phyloP scores from a whole-genome alignment of 37 sponge, comb jelly and placozoan genomes.

The Diacarnus erythraeanus region DNA sequence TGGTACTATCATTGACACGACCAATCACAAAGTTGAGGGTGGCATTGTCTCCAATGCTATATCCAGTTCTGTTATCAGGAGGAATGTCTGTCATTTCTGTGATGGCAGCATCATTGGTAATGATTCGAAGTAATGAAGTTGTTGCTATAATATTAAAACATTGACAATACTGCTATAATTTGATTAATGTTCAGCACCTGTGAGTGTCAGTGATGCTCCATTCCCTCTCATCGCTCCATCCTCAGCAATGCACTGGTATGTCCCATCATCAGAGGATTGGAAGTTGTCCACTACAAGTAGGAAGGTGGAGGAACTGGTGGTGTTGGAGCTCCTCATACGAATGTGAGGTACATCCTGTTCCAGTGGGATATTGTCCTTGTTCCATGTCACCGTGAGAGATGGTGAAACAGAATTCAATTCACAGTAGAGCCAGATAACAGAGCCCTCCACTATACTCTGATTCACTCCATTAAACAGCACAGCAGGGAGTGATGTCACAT shows the following conservation, averaged over 20 bases:
- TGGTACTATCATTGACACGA: not conserved
- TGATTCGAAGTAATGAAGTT: not conserved
- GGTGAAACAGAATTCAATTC: not conserved
- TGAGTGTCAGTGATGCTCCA: conserved; percentile 2
- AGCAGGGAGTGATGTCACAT: not conserved
- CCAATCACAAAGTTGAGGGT: not conserved
- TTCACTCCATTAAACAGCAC: not conserved
- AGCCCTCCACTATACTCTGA: conserved; percentile 23
- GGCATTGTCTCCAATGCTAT: not conserved
- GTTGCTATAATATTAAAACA: no score
- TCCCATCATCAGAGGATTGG: conserved; percentile 10
- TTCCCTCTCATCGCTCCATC: not conserved
- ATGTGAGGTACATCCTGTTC: conserved; percentile 32
- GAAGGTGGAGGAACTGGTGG: not conserved
- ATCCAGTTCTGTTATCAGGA: not conserved
- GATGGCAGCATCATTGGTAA: not conserved
- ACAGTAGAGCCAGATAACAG: conserved; percentile 39
- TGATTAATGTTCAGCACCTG: conserved; percentile 1
- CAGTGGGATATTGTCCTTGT: conserved; percentile 1
- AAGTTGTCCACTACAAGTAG: conserved; percentile 25
- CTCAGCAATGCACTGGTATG: conserved; percentile 17
- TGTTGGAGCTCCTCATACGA: conserved; percentile 13
- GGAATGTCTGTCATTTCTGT: no score
- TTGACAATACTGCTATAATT: not conserved
- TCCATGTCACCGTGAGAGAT: conserved; percentile 26